These are phyloP conservation scores for Taenioides sp. DNA, from an alignment of 2,797 vertebrate genomes.

Conservation along the genomic window DNA sequence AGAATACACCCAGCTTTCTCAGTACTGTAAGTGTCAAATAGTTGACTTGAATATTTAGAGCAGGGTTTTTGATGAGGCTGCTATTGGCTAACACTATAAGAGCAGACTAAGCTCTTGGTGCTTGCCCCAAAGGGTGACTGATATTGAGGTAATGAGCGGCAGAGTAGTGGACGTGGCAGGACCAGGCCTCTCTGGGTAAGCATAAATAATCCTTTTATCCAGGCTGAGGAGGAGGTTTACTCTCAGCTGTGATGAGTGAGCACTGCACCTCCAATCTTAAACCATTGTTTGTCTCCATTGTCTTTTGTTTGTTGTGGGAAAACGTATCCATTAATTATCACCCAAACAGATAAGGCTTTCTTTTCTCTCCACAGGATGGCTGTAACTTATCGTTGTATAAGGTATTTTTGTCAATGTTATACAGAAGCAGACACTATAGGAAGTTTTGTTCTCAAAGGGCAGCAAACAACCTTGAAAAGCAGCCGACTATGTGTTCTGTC, in stretches of 20 bases:
- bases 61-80: conserved; percentile 8
- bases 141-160: conserved; percentile 49
- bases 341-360: conserved; percentile 36
- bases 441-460: background rate
- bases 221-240: conserved; percentile 20
- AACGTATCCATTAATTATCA: conserved; percentile 68
- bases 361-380: conserved; percentile 1
- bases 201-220: conserved; percentile 53
- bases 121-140: conserved; percentile 56
- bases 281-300: conserved; percentile 40
- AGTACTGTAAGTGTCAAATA: background rate
- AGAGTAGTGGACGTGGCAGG: conserved; percentile 30
- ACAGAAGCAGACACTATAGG: background rate
- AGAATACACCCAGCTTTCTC: no score
- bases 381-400: conserved; percentile 14
- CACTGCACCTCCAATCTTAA: conserved; percentile 14
- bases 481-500: background rate
- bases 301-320: conserved; percentile 36
- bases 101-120: conserved; percentile 45
- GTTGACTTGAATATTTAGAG: background rate
- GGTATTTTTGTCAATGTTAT: background rate
- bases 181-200: conserved; percentile 32
- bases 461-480: background rate
- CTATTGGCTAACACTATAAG: conserved; percentile 26
- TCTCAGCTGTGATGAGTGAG: conserved; percentile 21